These are phyloP conservation scores for Iphiclides podalirius DNA, from an alignment of 2,888 invertebrate genomes.

Conservation along the genomic window DNA sequence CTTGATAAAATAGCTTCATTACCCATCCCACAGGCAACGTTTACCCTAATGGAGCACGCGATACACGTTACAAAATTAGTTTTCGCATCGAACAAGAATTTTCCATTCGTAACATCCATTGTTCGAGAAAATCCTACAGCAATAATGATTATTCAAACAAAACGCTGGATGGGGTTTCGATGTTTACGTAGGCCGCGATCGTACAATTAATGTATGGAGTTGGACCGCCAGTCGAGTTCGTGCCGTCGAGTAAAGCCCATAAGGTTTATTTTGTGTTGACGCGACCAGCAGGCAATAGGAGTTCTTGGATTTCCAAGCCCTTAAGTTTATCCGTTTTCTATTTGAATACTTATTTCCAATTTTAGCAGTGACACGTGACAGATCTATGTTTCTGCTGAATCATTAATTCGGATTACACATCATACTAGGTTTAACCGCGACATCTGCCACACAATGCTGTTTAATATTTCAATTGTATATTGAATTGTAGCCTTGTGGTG, in stretches of 20 bases:
- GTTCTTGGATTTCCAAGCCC: neutral
- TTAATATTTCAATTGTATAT: too few relatives aligned
- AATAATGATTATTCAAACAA: constrained; percentile 63
- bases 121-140: constrained; percentile 55
- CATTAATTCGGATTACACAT: too few relatives aligned
- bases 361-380: too few relatives aligned
- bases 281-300: neutral
- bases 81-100: constrained; percentile 44
- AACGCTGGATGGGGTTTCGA: constrained; percentile 41
- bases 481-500: too few relatives aligned
- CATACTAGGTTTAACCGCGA: too few relatives aligned
- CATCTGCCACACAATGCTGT: too few relatives aligned
- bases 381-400: too few relatives aligned
- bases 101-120: constrained; percentile 45
- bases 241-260: neutral
- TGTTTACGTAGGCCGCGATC: constrained; percentile 65
- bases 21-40: neutral
- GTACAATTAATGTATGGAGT: constrained; percentile 49
- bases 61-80: constrained; percentile 38
- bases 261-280: constrained; percentile 3
- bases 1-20: constrained; percentile 13
- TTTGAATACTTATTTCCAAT: too few relatives aligned
- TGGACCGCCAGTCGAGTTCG: neutral
- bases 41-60: neutral
- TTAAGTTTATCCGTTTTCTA: constrained; percentile 7